Conservation (phyloP, 1,140 invertebrate genomes). For the Halictus rubicundus region DNA sequence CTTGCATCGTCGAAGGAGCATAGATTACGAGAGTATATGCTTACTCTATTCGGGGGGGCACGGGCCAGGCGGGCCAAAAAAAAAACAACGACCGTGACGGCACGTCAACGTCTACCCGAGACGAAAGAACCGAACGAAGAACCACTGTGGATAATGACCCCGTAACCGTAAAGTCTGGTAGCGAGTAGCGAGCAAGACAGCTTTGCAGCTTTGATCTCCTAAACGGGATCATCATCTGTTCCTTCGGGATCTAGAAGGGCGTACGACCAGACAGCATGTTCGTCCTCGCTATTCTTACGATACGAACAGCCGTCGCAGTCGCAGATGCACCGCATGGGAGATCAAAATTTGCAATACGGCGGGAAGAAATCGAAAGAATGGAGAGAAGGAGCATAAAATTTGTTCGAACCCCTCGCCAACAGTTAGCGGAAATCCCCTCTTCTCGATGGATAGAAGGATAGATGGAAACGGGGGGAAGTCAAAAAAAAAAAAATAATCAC, state of each 20-base stretch:
- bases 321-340: slow-evolving; percentile 71
- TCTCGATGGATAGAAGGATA: slow-evolving; percentile 4
- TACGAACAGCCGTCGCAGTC: slow-evolving; percentile 69
- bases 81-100: no score
- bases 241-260: slow-evolving; percentile 67
- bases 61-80: no score
- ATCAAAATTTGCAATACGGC: slow-evolving; percentile 58
- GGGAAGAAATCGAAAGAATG: slow-evolving; percentile 21
- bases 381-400: slow-evolving; percentile 19
- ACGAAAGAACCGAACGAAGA: background rate
- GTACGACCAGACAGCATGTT: slow-evolving; percentile 57
- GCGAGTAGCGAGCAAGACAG: slow-evolving; percentile 49
- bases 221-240: slow-evolving; percentile 78
- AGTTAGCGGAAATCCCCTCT: slow-evolving; percentile 12
- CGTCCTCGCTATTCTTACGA: slow-evolving; percentile 72
- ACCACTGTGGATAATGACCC: slow-evolving; percentile 67
- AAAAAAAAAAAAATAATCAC: slow-evolving; percentile 30
- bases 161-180: slow-evolving; percentile 67
- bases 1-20: no score
- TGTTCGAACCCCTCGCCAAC: slow-evolving; percentile 11
- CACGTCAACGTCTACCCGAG: no score
- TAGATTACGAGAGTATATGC: no score
- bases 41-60: no score
- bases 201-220: slow-evolving; percentile 66
- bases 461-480: slow-evolving; percentile 29